Base-by-base conservation (phyloP, 1,140 invertebrate genomes). In the Alviniconcha marisindica region DNA sequence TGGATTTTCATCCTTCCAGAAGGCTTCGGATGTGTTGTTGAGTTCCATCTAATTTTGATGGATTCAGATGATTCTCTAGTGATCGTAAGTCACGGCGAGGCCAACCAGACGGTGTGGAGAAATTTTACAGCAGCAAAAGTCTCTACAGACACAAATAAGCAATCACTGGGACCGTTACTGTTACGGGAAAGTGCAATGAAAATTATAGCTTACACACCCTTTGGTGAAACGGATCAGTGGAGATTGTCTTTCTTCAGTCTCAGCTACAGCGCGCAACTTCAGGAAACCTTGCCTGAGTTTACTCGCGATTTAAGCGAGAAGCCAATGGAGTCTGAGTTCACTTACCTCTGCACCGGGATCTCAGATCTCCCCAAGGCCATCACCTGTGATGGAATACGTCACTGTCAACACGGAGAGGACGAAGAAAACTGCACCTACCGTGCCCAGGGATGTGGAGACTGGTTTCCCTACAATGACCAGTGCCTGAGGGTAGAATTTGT, bases 361-460 rank as follows among this genome's bases (percentile, higher is more conserved):
- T 14, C 60, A 66, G 5, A n/a, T 10, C 31, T 77, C 24, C 74
- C 74, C 5, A 0, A 42, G 51, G 74, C 48, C 5, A 48, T 77
- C 12, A 5, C 12, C 28, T 78, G 77, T 38, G 77, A 78, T 56
- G 48, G 42, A 31, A 56, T 78, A 33, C 48, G 48, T 2, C 77
- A 78, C n/a, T 78, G 77, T 21, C 1, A 51, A 38, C 42, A 36
- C 5, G 77, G 77, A 3, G 77, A 78, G 60, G 77, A 78, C 31
- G 77, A 78, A 38, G 18, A 7, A 0, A 18, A 21, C n/a, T 78
- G 77, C 38, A 24, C 28, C 54, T 78, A 78, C 77, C 31, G 7
- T 2, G 24, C 14, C 0, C 33, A 78, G 18, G 77, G 77, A 3
- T 78, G 77, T 38, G 77, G 54, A 15, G 77, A 56, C 15, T 78